Percentiles rank a stretch among this genome's conserved stretches.
Evolutionary conservation across 2,113 vertebrate species (phyloP).

Genomic region (Oryzias celebensis): DNA sequence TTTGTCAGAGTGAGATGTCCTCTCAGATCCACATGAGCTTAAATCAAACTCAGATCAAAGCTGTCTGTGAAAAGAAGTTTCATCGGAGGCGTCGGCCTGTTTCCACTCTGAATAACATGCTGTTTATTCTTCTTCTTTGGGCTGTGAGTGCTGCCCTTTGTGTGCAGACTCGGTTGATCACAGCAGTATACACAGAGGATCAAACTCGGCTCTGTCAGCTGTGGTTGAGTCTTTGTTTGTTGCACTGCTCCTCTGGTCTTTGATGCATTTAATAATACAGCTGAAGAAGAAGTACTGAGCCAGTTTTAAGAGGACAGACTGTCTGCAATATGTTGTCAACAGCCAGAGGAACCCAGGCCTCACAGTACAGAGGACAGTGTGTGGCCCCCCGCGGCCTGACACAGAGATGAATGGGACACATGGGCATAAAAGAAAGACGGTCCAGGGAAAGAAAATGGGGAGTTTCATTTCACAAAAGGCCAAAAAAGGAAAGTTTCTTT

Average conservation of each 20-base stretch:
- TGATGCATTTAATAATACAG: constrained; percentile 75
- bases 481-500: constrained; percentile 43
- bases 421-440: constrained; percentile 42
- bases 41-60: constrained; percentile 69
- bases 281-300: constrained; percentile 67
- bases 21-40: constrained; percentile 51
- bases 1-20: constrained; percentile 45
- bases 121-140: constrained; percentile 67
- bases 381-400: constrained; percentile 23
- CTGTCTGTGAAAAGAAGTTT: constrained; percentile 54
- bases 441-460: neutral
- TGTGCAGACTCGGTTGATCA: constrained; percentile 38
- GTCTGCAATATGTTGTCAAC: constrained; percentile 74
- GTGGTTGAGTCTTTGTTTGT: constrained; percentile 76
- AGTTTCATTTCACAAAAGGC: neutral
- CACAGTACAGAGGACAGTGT: constrained; percentile 29
- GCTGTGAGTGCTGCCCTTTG: constrained; percentile 55
- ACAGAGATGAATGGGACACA: constrained; percentile 32
- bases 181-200: constrained; percentile 66
- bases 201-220: constrained; percentile 72
- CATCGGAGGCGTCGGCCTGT: constrained; percentile 63
- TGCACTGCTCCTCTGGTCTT: constrained; percentile 70
- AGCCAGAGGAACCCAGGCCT: constrained; percentile 26
- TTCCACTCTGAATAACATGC: constrained; percentile 66
- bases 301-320: constrained; percentile 63